Evolutionary conservation across 1,140 invertebrate species (phyloP).

Genomic region (Platyura marginata): DNA sequence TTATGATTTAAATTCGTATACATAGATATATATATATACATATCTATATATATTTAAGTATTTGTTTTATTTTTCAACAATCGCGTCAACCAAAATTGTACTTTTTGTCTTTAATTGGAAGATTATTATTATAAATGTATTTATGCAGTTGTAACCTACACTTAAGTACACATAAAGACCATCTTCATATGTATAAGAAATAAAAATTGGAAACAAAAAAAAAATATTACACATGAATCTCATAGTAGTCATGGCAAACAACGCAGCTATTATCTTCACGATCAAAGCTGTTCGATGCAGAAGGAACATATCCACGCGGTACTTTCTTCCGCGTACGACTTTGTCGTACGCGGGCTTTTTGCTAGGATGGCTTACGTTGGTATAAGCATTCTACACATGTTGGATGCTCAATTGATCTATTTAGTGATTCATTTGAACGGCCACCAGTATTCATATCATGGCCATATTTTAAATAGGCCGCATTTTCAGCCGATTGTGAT

Average conservation of each 20-base stretch:
- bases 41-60: too few species aligned
- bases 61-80: too few species aligned
- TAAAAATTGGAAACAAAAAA: too few species aligned
- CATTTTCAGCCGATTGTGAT: conserved; percentile 22
- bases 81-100: too few species aligned
- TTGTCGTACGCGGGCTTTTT: conserved; percentile 30
- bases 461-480: conserved; percentile 7
- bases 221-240: conserved; percentile 25
- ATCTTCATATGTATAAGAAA: too few species aligned
- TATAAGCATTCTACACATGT: conserved; percentile 46
- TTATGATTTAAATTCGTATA: too few species aligned
- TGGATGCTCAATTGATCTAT: conserved; percentile 37
- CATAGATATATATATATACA: too few species aligned
- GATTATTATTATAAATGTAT: too few species aligned
- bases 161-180: too few species aligned
- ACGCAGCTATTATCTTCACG: conserved; percentile 20
- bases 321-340: conserved; percentile 25
- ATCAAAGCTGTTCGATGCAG: conserved; percentile 7
- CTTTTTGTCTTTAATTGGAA: too few species aligned
- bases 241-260: conserved; percentile 23
- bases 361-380: conserved; percentile 36
- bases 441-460: neutral
- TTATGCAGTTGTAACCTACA: too few species aligned
- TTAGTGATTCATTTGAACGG: conserved; percentile 24
- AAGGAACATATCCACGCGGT: conserved; percentile 11